Evolutionary conservation across 2,113 vertebrate genomes (phyloP).

Genomic region (human): GRCh38 chr6:135607001-135607500

Average conservation of each 20-base stretch:
- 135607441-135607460: neutral
- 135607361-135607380: neutral
- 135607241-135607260: neutral
- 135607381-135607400: neutral
- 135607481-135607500: neutral
- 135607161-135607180: neutral
- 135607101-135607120: neutral
- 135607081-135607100: conserved; percentile 31
- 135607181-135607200: neutral
- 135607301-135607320: neutral
- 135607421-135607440: neutral
- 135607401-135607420: conserved; percentile 5
- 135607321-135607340: neutral
- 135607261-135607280: neutral
- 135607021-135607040: conserved; percentile 15
- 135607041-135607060: conserved; percentile 26
- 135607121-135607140: conserved; percentile 9
- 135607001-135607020: conserved; percentile 24
- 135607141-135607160: neutral
- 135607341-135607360: neutral
- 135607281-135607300: neutral
- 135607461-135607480: neutral
- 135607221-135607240: neutral
- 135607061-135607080: neutral
- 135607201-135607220: neutral